These are phyloP conservation scores for Hydrochoerus hydrochaeris DNA, from an alignment of 2,113 vertebrate species.

Conservation along the genomic window DNA sequence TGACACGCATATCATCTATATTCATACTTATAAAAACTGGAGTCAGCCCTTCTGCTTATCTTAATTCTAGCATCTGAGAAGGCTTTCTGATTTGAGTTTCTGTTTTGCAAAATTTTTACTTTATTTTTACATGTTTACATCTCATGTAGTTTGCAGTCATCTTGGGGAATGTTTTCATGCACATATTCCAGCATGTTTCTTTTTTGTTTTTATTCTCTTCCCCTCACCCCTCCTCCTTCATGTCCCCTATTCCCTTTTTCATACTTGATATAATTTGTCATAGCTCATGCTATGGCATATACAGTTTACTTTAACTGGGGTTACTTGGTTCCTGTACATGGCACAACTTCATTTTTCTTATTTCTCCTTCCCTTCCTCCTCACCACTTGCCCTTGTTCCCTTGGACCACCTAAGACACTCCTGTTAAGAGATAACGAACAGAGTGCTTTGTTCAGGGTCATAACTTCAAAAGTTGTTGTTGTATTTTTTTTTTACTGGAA, in stretches of 20 bases:
- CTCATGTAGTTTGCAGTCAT: background rate
- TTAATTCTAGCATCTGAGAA: slow-evolving; percentile 3
- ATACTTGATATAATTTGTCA: background rate
- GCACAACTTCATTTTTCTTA: background rate
- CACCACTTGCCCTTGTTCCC: background rate
- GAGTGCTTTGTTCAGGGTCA: background rate
- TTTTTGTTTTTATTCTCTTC: background rate
- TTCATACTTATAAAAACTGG: background rate
- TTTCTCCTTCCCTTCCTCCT: background rate
- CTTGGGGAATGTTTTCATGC: background rate
- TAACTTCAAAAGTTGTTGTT: background rate
- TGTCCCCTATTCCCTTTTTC: background rate
- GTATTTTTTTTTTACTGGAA: background rate
- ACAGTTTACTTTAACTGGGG: background rate
- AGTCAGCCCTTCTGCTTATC: background rate
- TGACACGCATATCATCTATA: background rate
- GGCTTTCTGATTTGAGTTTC: background rate
- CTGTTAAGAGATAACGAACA: background rate
- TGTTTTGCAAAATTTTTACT: background rate
- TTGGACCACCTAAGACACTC: background rate
- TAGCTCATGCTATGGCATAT: background rate
- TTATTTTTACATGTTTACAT: background rate
- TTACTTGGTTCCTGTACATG: background rate
- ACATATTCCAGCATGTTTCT: background rate
- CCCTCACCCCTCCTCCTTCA: background rate